phyloP scores from a whole-genome alignment of 2,888 invertebrate genomes.

The Notodonta dromedarius region DNA sequence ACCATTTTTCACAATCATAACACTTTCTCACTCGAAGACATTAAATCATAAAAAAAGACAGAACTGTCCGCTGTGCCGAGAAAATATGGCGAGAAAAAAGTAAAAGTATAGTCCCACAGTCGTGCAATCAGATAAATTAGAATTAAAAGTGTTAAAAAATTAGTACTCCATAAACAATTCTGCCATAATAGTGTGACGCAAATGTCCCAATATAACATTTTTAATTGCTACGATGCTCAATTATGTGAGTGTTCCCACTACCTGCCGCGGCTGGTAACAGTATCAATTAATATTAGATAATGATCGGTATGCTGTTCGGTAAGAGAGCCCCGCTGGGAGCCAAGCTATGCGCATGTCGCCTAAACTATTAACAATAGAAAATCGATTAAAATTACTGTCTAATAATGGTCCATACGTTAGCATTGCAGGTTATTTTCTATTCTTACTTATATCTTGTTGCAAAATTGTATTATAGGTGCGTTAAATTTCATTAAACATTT shows the following conservation, averaged over 20 bases:
- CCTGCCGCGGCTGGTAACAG: conserved; percentile 38
- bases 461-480: no score
- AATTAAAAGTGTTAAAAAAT: conserved; percentile 22
- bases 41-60: conserved; percentile 26
- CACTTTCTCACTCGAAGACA: conserved; percentile 34
- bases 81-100: conserved; percentile 25
- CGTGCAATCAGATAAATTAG: conserved; percentile 20
- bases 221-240: conserved; percentile 46
- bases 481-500: no score
- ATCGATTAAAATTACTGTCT: conserved; percentile 41
- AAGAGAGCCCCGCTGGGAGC: conserved; percentile 42
- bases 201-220: conserved; percentile 46
- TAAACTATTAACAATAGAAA: conserved; percentile 35
- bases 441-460: no score
- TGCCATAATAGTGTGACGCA: conserved; percentile 35
- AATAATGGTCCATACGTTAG: conserved; percentile 26
- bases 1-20: conserved; percentile 34
- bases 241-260: conserved; percentile 42
- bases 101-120: conserved; percentile 25
- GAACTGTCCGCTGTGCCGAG: conserved; percentile 21
- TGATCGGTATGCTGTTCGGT: conserved; percentile 44
- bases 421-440: background rate
- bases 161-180: conserved; percentile 30
- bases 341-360: conserved; percentile 28
- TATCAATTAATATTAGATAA: conserved; percentile 56